Base-by-base conservation (phyloP, 1,140 invertebrate genomes). In the Anoplophora glabripennis region DNA sequence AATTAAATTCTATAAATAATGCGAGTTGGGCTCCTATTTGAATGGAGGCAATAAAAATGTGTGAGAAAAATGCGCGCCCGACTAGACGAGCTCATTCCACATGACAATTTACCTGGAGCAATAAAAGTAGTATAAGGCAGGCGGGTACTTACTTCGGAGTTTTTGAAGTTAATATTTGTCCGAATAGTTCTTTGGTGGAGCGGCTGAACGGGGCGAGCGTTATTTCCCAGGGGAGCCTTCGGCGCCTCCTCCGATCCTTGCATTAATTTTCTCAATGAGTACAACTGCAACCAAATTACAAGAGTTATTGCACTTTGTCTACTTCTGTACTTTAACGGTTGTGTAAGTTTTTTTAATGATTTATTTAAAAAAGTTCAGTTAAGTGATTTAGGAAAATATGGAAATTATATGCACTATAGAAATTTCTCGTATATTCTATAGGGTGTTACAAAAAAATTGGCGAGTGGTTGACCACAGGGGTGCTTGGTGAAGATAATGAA, bases 161-260 rank as follows among this genome's bases (percentile, higher is more conserved):
- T 71, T 65, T 52, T 65, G 79, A 97, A 95, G 81, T 98, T 94
- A 73, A 99, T 98, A 75, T 99, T 99, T 57, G 96, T 98, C 71
- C 96, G 83, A 62, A 98, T 86, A 38, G 93, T 92, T 70, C 96
- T 86, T 74, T 94, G 89, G 77, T 98, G 88, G 56, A 96, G 82
- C 49, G 86, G 86, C 79, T 96, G 93, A 18, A 92, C 80, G 11
- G 94, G 94, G 57, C 96, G 84, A 54, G 91, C 93, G 80, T 98
- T 98, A 83, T 96, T 95, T 52, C 90, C 92, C 75, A 98, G 84
- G 7, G 91, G 91, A 18, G 92, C 91, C 74, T 94, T 95, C 14
- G 92, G 90, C 42, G 86, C 85, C 67, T 84, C 83, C 72, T 86
- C 81, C 5, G 92, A 87, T 42, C 92, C 92, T 77, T 94, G 92